phyloP scores from a whole-genome alignment of 2,797 vertebrate species.

The Champsocephalus esox region DNA sequence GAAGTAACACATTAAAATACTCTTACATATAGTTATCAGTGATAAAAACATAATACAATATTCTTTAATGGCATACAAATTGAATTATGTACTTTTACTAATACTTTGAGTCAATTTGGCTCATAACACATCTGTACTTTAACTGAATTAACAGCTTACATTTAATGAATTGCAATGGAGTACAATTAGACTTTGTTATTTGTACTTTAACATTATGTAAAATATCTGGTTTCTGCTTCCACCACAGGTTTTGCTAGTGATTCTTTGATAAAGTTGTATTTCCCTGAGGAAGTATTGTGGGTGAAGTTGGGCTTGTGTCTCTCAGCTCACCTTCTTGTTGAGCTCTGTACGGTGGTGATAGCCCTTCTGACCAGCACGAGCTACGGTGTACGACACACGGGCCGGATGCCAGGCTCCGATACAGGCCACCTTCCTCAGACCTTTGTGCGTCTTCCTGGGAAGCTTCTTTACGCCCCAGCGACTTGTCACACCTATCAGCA shows the following conservation, averaged over 20 bases:
- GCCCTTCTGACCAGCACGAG: conserved; percentile 95
- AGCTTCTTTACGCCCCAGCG: conserved; percentile 95
- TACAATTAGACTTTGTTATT: too few relatives aligned
- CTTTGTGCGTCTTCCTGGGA: conserved; percentile 96
- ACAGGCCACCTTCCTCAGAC: conserved; percentile 94
- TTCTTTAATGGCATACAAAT: too few relatives aligned
- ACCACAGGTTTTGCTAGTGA: neutral
- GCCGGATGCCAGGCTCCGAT: conserved; percentile 97
- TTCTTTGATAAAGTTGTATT: neutral
- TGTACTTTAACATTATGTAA: too few relatives aligned
- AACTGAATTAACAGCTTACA: too few relatives aligned
- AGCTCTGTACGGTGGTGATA: conserved; percentile 95
- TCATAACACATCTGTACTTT: too few relatives aligned
- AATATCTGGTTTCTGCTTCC: too few relatives aligned
- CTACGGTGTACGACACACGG: conserved; percentile 90
- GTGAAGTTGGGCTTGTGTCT: neutral
- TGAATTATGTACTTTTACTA: too few relatives aligned
- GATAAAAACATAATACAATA: too few relatives aligned
- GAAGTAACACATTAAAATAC: too few relatives aligned
- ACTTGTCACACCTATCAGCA: conserved; percentile 89
- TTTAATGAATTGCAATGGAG: too few relatives aligned
- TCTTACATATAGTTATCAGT: too few relatives aligned
- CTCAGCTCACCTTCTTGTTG: conserved; percentile 93
- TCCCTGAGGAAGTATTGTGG: neutral
- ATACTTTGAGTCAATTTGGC: too few relatives aligned